Percentiles rank a stretch among this genome's conserved stretches.
These are phyloP conservation scores for Syritta pipiens DNA, from an alignment of 2,888 invertebrate genomes.

Conservation along the genomic window DNA sequence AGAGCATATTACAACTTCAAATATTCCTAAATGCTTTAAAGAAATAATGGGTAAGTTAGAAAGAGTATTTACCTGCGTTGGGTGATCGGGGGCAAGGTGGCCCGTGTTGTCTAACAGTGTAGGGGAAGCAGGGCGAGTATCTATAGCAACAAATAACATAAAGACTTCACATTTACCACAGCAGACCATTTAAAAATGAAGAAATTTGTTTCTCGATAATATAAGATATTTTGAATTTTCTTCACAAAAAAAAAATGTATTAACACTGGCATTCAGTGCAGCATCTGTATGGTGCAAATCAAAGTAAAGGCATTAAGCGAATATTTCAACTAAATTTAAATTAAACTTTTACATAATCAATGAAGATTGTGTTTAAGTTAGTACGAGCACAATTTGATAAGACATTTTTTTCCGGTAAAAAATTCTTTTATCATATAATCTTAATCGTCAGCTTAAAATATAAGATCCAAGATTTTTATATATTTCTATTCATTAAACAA, in stretches of 20 bases:
- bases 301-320: constrained; percentile 35
- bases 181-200: constrained; percentile 79
- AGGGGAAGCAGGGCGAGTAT: constrained; percentile 94
- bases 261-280: constrained; percentile 43
- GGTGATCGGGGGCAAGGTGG: constrained; percentile 87
- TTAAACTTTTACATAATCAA: no score
- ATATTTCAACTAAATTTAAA: neutral
- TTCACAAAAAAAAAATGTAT: constrained; percentile 25
- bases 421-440: no score
- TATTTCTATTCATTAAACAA: no score
- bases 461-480: no score
- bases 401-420: no score
- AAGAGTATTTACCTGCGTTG: constrained; percentile 84
- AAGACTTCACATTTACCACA: constrained; percentile 81
- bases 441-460: no score
- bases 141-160: constrained; percentile 94
- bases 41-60: constrained; percentile 71
- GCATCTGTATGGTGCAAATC: constrained; percentile 34
- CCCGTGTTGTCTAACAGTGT: constrained; percentile 92
- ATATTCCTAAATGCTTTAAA: constrained; percentile 55
- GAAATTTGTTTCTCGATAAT: constrained; percentile 60
- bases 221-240: constrained; percentile 51
- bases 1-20: constrained; percentile 48
- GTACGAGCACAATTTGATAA: no score
- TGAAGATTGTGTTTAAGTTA: no score